phyloP scores from a whole-genome alignment of 2,113 vertebrate species.

The Hypocryptadius cinnamomeus region DNA sequence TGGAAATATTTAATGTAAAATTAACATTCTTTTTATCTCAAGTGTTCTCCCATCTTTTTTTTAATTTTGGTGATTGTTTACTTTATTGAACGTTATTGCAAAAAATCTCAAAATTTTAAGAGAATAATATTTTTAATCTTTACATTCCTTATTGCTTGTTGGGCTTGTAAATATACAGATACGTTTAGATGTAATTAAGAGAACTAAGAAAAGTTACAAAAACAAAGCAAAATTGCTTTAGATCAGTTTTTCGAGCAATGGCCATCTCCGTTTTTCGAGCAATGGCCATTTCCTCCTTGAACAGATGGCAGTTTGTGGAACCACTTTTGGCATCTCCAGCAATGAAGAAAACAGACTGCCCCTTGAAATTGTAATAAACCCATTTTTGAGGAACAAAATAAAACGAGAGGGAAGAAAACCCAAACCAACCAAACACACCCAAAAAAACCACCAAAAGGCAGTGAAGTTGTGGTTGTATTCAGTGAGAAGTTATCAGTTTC shows the following conservation, averaged over 20 bases:
- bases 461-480: background rate
- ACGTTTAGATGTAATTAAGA: background rate
- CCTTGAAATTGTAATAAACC: background rate
- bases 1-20: background rate
- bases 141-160: background rate
- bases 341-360: background rate
- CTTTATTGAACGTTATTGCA: background rate
- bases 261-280: background rate
- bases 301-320: background rate
- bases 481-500: background rate
- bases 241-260: background rate
- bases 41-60: background rate
- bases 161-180: background rate
- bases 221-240: background rate
- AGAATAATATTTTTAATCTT: background rate
- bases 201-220: background rate
- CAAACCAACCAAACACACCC: background rate
- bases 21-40: background rate
- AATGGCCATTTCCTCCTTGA: background rate
- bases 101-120: background rate
- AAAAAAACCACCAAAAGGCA: background rate
- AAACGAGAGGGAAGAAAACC: background rate
- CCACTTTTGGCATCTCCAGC: background rate
- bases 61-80: background rate
- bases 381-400: background rate